Percentiles rank a stretch among this genome's conserved stretches.
Evolutionary conservation across 1,140 invertebrate genomes (phyloP).

Genomic region (Drosophila prosaltans): DNA sequence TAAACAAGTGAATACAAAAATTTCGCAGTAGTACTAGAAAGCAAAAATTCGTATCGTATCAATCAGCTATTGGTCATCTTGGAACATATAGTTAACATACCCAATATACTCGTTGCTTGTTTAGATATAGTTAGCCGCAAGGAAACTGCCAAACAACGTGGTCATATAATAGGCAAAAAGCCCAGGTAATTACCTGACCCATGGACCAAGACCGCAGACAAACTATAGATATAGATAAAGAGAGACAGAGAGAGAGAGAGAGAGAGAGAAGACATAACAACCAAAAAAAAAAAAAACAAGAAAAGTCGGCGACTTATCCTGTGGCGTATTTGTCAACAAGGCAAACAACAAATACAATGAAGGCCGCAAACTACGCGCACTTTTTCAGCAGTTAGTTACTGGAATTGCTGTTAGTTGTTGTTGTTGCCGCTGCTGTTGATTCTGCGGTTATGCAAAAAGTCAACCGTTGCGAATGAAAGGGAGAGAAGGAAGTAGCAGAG

Average conservation of each 20-base stretch:
- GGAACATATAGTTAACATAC: conserved; percentile 39
- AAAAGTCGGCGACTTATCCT: conserved; percentile 61
- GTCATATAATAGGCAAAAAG: conserved; percentile 61
- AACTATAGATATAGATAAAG: conserved; percentile 16
- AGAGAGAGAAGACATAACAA: not conserved
- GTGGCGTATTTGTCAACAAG: conserved; percentile 67
- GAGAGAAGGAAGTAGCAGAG: not conserved
- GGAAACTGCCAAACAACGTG: conserved; percentile 66
- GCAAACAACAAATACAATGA: conserved; percentile 48
- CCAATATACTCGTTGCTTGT: conserved; percentile 46
- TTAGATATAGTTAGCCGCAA: conserved; percentile 34
- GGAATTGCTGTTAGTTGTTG: conserved; percentile 14
- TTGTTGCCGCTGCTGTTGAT: conserved; percentile 39
- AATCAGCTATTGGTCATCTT: conserved; percentile 17
- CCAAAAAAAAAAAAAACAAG: conserved; percentile 20
- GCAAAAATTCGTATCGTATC: conserved; percentile 10
- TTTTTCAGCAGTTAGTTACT: conserved; percentile 68
- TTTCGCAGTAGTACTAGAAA: not conserved
- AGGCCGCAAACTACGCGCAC: conserved; percentile 67
- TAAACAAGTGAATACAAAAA: too few species aligned
- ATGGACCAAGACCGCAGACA: conserved; percentile 46
- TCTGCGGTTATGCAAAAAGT: conserved; percentile 66
- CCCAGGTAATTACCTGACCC: conserved; percentile 72
- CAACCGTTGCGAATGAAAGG: conserved; percentile 15
- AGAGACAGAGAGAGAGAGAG: not conserved